phyloP scores from a whole-genome alignment of 92 coral and sea anemone species.

The Palythoa grandis region DNA sequence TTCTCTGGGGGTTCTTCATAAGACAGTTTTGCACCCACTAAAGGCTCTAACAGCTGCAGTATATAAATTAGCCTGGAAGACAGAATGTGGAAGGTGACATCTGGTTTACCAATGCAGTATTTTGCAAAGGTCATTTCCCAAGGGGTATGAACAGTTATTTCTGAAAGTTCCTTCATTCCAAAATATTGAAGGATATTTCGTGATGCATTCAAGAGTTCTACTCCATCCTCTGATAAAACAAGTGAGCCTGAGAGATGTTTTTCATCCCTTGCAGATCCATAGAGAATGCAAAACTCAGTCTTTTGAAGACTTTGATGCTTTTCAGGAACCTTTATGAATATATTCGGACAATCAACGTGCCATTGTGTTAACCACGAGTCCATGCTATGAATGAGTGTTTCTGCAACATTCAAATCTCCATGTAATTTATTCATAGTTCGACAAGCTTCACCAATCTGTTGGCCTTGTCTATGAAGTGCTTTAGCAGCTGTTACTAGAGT shows the following conservation, averaged over 20 bases:
- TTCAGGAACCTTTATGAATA: conserved; percentile 68
- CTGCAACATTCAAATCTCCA: conserved; percentile 88
- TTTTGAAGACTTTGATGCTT: conserved; percentile 50
- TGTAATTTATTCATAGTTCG: conserved; percentile 90
- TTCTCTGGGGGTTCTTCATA: conserved; percentile 78
- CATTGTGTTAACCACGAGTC: conserved; percentile 89
- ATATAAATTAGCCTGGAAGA: conserved; percentile 87
- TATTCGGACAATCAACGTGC: conserved; percentile 62
- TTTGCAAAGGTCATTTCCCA: conserved; percentile 82
- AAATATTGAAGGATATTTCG: conserved; percentile 61
- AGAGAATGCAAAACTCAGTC: conserved; percentile 78
- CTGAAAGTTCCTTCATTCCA: conserved; percentile 72
- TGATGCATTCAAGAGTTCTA: conserved; percentile 66
- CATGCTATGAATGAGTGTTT: conserved; percentile 80
- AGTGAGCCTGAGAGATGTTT: conserved; percentile 79
- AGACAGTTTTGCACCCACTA: conserved; percentile 71
- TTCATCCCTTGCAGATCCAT: conserved; percentile 64
- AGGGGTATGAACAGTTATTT: conserved; percentile 84
- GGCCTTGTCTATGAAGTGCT: conserved; percentile 84
- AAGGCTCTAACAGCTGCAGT: conserved; percentile 68
- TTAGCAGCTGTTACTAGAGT: conserved; percentile 74
- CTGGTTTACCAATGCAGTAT: conserved; percentile 77
- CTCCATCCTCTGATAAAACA: conserved; percentile 59
- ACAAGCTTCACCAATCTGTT: conserved; percentile 87
- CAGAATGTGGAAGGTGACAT: conserved; percentile 68